These are phyloP conservation scores for Myrmophylax atrothorax DNA, from an alignment of 2,113 vertebrate species.

Conservation along the genomic window DNA sequence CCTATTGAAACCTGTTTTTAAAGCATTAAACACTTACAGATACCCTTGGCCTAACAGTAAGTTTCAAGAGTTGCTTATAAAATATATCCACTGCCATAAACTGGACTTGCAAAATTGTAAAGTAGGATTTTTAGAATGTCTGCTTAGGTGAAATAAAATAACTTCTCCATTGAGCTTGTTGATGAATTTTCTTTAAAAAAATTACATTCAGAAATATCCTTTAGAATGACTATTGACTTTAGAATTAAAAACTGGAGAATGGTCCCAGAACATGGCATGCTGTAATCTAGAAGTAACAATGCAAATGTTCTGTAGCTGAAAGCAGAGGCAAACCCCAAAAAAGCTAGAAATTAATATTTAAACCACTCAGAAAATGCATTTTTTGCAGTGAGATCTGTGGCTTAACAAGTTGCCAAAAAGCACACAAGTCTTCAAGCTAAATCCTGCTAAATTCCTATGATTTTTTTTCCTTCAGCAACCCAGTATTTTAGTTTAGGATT, in stretches of 20 bases:
- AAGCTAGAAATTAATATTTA: not conserved
- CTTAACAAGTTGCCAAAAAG: not conserved
- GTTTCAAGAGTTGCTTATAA: not conserved
- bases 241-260: not conserved
- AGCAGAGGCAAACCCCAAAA: not conserved
- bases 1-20: not conserved
- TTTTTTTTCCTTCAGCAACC: not conserved
- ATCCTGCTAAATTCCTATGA: not conserved
- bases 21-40: not conserved
- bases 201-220: not conserved
- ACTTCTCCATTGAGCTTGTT: not conserved
- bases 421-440: not conserved
- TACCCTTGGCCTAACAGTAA: not conserved
- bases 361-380: not conserved
- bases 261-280: not conserved
- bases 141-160: not conserved
- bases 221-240: not conserved
- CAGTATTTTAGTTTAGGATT: not conserved
- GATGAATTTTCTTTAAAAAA: not conserved
- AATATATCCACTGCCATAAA: not conserved
- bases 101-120: not conserved
- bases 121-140: not conserved
- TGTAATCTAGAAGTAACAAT: not conserved
- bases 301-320: not conserved
- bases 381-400: not conserved